Conservation (phyloP, 2,888 invertebrate species). For the Iselma pallidipennis region DNA sequence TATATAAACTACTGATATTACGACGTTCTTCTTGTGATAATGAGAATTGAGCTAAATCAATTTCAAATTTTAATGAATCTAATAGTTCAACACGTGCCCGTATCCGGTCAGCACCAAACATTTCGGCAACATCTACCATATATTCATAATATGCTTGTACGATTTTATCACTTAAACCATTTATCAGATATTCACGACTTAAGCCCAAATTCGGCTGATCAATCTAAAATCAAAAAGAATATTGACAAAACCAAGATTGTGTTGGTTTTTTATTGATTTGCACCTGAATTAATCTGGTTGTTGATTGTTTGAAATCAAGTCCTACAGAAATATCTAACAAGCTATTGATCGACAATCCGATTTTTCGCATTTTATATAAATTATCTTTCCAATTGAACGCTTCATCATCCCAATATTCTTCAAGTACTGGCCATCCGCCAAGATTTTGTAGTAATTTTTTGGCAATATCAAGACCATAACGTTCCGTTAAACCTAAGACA, state of each 20-base stretch:
- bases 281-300: constrained; percentile 29
- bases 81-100: constrained; percentile 32
- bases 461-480: constrained; percentile 74
- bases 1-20: constrained; percentile 46
- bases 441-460: constrained; percentile 70
- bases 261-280: constrained; percentile 4
- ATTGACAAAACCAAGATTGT: too few species aligned
- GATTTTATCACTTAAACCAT: constrained; percentile 74
- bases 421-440: constrained; percentile 92
- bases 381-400: constrained; percentile 27
- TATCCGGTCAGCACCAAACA: constrained; percentile 36
- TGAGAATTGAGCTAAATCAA: constrained; percentile 33
- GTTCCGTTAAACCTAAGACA: constrained; percentile 67
- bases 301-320: constrained; percentile 33
- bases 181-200: constrained; percentile 77
- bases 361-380: constrained; percentile 18
- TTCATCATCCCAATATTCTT: constrained; percentile 53
- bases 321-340: constrained; percentile 29
- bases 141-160: constrained; percentile 73
- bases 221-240: constrained; percentile 59
- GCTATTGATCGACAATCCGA: constrained; percentile 30
- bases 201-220: constrained; percentile 81
- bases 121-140: constrained; percentile 38
- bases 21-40: constrained; percentile 26
- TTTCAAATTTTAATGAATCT: constrained; percentile 38